Evolutionary conservation across 2,888 invertebrate genomes (phyloP).

Genomic region (Dyspetes luteomarginatus): DNA sequence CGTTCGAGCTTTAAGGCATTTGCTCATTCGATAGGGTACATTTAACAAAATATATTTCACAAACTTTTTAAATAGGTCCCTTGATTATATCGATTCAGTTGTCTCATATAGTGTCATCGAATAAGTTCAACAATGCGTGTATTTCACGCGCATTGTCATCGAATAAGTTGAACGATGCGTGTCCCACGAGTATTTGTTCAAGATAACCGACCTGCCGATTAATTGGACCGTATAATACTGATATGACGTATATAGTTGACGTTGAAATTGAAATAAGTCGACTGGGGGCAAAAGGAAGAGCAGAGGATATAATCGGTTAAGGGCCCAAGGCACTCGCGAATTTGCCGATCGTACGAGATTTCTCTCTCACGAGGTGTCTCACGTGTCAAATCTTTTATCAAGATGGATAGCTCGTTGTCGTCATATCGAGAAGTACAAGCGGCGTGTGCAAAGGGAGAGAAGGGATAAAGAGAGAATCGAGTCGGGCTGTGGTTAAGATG

Average conservation of each 20-base stretch:
- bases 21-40: too few species aligned
- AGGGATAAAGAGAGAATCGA: not conserved
- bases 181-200: too few species aligned
- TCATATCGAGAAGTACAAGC: constrained; percentile 17
- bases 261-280: constrained; percentile 39
- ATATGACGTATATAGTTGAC: constrained; percentile 40
- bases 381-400: constrained; percentile 43
- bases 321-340: constrained; percentile 34
- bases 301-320: constrained; percentile 12
- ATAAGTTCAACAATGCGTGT: too few species aligned
- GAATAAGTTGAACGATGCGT: constrained; percentile 32
- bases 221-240: constrained; percentile 33
- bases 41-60: too few species aligned
- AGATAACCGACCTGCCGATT: constrained; percentile 31
- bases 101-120: too few species aligned
- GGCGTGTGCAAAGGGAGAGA: not conserved
- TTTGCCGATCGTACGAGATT: constrained; percentile 42
- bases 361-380: constrained; percentile 41
- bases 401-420: constrained; percentile 53
- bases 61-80: too few species aligned
- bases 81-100: too few species aligned
- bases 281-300: constrained; percentile 1
- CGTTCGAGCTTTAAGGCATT: too few species aligned
- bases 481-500: not conserved
- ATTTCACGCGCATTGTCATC: too few species aligned